These are phyloP conservation scores for Austrofundulus limnaeus DNA, from an alignment of 2,113 vertebrate species.

Conservation along the genomic window DNA sequence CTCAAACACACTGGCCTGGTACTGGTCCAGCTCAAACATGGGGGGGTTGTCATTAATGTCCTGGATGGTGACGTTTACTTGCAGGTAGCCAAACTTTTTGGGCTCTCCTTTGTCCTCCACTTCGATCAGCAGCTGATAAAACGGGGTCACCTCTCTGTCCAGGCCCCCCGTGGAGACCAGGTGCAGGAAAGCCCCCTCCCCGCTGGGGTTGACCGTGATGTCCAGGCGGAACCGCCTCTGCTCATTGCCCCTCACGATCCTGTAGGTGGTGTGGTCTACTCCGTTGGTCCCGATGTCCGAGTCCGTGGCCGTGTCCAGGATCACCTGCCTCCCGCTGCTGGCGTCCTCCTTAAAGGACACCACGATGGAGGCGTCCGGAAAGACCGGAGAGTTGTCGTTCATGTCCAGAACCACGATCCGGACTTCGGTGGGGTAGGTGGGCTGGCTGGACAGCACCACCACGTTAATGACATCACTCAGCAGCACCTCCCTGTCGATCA, in stretches of 20 bases:
- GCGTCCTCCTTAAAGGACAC: slow-evolving; percentile 98
- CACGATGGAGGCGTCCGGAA: slow-evolving; percentile 91
- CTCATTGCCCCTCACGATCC: slow-evolving; percentile 91
- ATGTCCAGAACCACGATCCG: slow-evolving; percentile 92
- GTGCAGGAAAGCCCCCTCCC: slow-evolving; percentile 96
- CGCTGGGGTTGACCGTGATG: slow-evolving; percentile 96
- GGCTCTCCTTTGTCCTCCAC: slow-evolving; percentile 96
- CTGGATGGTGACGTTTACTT: slow-evolving; percentile 95
- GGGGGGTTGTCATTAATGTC: slow-evolving; percentile 98
- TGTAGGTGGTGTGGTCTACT: slow-evolving; percentile 93
- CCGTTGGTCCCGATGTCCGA: slow-evolving; percentile 93
- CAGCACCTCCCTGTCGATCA: slow-evolving; percentile 92
- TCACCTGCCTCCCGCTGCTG: slow-evolving; percentile 93
- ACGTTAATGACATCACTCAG: slow-evolving; percentile 91
- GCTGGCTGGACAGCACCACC: slow-evolving; percentile 96
- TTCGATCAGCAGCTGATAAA: slow-evolving; percentile 91
- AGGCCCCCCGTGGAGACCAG: slow-evolving; percentile 91
- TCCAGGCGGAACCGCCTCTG: slow-evolving; percentile 91
- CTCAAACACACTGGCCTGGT: slow-evolving; percentile 89
- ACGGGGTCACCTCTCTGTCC: slow-evolving; percentile 88
- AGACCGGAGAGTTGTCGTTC: slow-evolving; percentile 94
- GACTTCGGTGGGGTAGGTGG: slow-evolving; percentile 96
- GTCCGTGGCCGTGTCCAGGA: slow-evolving; percentile 94
- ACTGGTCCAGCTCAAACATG: slow-evolving; percentile 86
- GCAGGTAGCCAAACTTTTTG: slow-evolving; percentile 88